Evolutionary conservation across 1,140 invertebrate genomes (phyloP), one percentile per base, ranked within the genome.

Genomic region (Cotesia chilonis): DNA sequence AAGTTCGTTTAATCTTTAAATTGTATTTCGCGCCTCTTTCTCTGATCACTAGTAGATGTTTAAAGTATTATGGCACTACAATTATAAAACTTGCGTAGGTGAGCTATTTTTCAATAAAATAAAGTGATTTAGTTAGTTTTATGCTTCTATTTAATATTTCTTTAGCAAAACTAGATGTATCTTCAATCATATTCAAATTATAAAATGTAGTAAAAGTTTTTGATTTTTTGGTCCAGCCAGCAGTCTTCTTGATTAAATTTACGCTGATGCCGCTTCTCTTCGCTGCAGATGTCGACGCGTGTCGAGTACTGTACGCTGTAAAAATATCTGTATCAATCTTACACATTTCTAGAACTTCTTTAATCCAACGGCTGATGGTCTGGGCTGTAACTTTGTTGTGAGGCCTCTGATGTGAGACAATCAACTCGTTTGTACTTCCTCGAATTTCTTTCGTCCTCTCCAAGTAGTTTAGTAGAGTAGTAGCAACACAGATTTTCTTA

Each of bases 221-320:
- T 3, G 41, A 70, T 2, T 41, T 38, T 17, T 70, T 7, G 2
- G 68, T 55, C 38, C 38, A 41, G 9, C 4, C 38, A 41, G 38
- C 38, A 41, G 38, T 41, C 38, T 41, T 41, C 4, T 41, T 41
- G 0, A 41, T 41, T 4, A 41, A 41, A 41, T 41, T 3, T 0
- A 41, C 4, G 1, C 4, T 41, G 38, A 59, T 20, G 1, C 79
- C 80, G 7, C 38, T 63, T 9, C 35, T 55, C 36, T 55, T 68
- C 6, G 78, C 80, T 7, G 77, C 72, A 14, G 79, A 81, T 38
- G 77, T 79, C 12, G 77, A 36, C 9, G 80, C 79, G 71, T 81
- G 79, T 3, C 79, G 65, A 20, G 77, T 78, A 66, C 74, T 78
- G 64, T 81, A 75, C 0, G 78, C 78, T 12, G 64, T 66, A 51